phyloP scores from a whole-genome alignment of 2,113 vertebrate genomes.

The Myiopsitta monachus region DNA sequence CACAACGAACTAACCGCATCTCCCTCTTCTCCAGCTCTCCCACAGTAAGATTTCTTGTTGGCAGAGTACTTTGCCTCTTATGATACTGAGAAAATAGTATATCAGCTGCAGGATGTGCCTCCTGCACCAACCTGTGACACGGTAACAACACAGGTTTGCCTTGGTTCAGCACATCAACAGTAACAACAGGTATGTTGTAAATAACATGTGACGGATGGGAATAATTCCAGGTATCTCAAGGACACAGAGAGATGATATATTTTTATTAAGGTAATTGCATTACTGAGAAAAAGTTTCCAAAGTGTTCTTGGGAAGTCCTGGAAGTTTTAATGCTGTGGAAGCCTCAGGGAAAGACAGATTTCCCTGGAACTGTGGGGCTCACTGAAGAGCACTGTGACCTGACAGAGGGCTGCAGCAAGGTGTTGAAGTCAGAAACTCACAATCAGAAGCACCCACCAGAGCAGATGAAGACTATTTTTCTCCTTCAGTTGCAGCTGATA shows the following conservation, averaged over 20 bases:
- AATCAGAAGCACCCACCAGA: background rate
- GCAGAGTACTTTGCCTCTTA: background rate
- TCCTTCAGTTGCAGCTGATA: background rate
- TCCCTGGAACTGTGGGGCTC: background rate
- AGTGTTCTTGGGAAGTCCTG: background rate
- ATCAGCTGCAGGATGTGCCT: background rate
- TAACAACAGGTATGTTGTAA: background rate
- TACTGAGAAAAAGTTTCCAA: background rate
- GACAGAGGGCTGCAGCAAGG: background rate
- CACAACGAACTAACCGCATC: background rate
- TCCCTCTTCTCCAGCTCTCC: background rate
- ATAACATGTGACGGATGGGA: too few relatives aligned
- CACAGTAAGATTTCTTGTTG: background rate
- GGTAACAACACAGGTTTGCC: background rate
- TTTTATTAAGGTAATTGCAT: background rate
- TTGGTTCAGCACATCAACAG: background rate
- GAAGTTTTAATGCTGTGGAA: background rate
- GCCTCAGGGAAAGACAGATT: background rate
- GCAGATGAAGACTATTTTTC: background rate
- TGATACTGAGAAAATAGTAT: background rate
- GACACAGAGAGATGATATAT: background rate
- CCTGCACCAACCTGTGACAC: background rate
- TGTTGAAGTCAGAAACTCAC: rapidly evolving
- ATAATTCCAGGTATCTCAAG: background rate
- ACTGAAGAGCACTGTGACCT: background rate